Conservation (phyloP, 2,888 invertebrate genomes). For the Drosophila cognata region DNA sequence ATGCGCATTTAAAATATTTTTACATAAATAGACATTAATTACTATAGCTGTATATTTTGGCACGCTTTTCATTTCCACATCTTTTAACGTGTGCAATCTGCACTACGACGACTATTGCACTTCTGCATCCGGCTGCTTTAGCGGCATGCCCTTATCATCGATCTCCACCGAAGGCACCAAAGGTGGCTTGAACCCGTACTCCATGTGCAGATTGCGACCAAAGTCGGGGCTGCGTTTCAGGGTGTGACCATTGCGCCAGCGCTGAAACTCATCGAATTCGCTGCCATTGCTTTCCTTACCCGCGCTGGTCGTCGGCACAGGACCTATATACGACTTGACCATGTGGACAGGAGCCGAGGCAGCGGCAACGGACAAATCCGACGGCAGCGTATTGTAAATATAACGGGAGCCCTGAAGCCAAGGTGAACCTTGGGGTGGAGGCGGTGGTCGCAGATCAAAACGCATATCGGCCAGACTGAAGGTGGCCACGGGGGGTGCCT, state of each 20-base stretch:
- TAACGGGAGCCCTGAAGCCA: conserved; percentile 81
- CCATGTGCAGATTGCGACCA: conserved; percentile 89
- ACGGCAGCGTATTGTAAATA: conserved; percentile 81
- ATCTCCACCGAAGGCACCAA: conserved; percentile 92
- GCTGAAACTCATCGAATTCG: conserved; percentile 78
- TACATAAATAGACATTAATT: conserved; percentile 65
- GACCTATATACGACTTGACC: conserved; percentile 82
- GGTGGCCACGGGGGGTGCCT: conserved; percentile 62
- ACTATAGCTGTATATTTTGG: conserved; percentile 72
- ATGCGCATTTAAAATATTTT: conserved; percentile 55
- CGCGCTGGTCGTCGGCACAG: conserved; percentile 59
- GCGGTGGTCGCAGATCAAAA: conserved; percentile 78
- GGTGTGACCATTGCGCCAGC: conserved; percentile 86
- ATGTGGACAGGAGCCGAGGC: conserved; percentile 86
- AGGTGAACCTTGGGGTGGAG: conserved; percentile 68
- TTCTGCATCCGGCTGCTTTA: conserved; percentile 77
- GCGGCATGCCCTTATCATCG: conserved; percentile 89
- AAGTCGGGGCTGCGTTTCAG: conserved; percentile 86
- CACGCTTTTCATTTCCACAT: conserved; percentile 54
- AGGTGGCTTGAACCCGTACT: conserved; percentile 93
- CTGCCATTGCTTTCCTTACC: conserved; percentile 41
- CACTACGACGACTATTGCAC: conserved; percentile 24
- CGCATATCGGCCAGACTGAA: conserved; percentile 74
- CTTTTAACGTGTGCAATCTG: not conserved
- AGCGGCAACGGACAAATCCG: conserved; percentile 71